Conservation (phyloP, 2,113 vertebrate genomes). For the Paracyprichromis sp. region DNA sequence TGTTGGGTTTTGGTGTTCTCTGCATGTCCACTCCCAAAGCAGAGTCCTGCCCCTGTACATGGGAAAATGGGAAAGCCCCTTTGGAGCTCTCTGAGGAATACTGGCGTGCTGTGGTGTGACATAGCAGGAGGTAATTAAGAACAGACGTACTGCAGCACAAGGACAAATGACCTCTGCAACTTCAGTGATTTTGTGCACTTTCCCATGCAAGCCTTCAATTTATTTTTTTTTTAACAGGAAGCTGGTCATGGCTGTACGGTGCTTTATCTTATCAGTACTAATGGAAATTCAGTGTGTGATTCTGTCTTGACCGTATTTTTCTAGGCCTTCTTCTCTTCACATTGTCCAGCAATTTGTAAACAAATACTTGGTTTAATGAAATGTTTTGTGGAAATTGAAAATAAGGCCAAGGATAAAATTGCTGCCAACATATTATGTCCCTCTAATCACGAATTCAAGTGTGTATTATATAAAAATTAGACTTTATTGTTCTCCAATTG, state of each 20-base stretch:
- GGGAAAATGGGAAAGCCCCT: constrained; percentile 8
- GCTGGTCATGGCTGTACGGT: background rate
- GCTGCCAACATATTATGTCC: background rate
- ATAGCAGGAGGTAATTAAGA: constrained; percentile 7
- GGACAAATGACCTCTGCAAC: background rate
- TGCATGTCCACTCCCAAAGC: background rate
- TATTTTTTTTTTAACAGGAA: background rate
- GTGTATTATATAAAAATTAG: background rate
- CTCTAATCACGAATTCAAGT: background rate
- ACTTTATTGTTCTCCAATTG: background rate
- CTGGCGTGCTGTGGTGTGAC: constrained; percentile 5
- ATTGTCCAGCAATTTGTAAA: background rate
- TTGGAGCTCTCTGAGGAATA: background rate
- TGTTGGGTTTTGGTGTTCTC: background rate
- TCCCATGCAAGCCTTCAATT: background rate
- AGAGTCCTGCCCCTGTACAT: background rate
- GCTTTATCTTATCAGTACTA: background rate
- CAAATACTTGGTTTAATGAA: background rate
- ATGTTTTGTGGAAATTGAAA: background rate
- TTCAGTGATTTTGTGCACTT: background rate
- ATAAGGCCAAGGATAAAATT: background rate
- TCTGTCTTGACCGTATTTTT: background rate
- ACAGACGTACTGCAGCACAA: background rate
- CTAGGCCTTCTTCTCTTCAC: background rate
- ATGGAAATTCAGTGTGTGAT: background rate